Base-by-base conservation (phyloP, 2,113 vertebrate genomes). In the Cervus canadensis region DNA sequence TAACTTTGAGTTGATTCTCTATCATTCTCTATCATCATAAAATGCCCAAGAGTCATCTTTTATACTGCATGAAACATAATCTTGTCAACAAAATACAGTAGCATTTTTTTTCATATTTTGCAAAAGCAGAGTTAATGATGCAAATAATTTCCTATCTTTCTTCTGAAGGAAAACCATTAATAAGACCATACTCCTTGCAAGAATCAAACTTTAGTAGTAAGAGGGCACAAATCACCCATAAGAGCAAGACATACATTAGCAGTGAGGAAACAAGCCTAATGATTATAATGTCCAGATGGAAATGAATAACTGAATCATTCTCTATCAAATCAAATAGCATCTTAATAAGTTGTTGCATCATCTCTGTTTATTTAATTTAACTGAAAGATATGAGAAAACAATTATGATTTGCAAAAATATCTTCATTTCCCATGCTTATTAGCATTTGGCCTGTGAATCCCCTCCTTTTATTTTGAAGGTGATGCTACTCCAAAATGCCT, bases 301-400 rank as follows among this genome's bases (percentile, higher is more conserved):
- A 98, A 98, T 93, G 48, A 95, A 50, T 95, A 98, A 98, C 78
- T 57, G 95, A 96, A 54, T 87, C 92, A 62, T 60, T 91, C 93
- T 94, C 96, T 88, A 79, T 88, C 96, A 98, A 98, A 98, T 97
- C 97, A 98, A 98, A 98, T 97, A 98, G 97, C 95, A 94, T 94
- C 98, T 98, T 97, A 92, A 98, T 97, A 98, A 98, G 87, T 67
- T 97, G 93, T 95, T 93, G 67, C 93, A 64, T 96, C 95, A 97
- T 97, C 94, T 95, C 87, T 89, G 83, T 67, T 97, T 96, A 98
- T 97, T 98, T 97, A 97, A 98, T 98, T 98, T 94, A 98, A 97
- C 97, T 71, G 97, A 98, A 98, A 98, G 88, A 93, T 79, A 95
- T 45, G 56, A 97, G 82, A 97, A 98, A 97, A 97, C 96, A 96